phyloP scores from a whole-genome alignment of 2,113 vertebrate genomes.

The Pristiophorus japonicus region DNA sequence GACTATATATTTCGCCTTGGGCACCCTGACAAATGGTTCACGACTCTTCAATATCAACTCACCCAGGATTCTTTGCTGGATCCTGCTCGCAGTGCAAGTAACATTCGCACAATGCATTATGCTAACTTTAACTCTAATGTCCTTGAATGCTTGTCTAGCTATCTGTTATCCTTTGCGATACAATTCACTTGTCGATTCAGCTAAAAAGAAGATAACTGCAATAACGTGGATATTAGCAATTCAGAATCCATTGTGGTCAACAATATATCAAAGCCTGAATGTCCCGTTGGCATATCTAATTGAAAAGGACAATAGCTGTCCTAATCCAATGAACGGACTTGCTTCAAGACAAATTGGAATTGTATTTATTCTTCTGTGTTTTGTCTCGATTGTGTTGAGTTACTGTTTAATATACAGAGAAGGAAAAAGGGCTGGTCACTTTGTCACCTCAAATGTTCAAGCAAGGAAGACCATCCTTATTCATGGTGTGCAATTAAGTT shows the following conservation, averaged over 20 bases:
- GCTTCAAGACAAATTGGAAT: constrained; percentile 45
- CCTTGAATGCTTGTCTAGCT: constrained; percentile 47
- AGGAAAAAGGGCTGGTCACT: constrained; percentile 51
- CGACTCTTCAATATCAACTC: constrained; percentile 40
- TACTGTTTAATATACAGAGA: constrained; percentile 52
- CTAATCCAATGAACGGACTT: constrained; percentile 42
- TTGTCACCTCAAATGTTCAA: constrained; percentile 52
- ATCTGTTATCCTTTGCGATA: constrained; percentile 50
- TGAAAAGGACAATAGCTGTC: constrained; percentile 42
- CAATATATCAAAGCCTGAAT: constrained; percentile 42
- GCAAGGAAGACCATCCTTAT: constrained; percentile 51
- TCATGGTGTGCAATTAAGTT: constrained; percentile 51
- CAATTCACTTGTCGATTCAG: background rate
- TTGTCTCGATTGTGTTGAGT: constrained; percentile 45
- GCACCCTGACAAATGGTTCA: constrained; percentile 44
- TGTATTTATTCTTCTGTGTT: constrained; percentile 46
- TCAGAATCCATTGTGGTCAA: constrained; percentile 47
- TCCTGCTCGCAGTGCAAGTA: constrained; percentile 52
- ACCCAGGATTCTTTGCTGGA: constrained; percentile 46
- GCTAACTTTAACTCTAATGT: constrained; percentile 54
- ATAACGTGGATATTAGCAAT: constrained; percentile 43
- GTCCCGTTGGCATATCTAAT: constrained; percentile 38
- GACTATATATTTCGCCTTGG: constrained; percentile 48
- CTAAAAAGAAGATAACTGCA: constrained; percentile 42
- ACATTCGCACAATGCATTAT: constrained; percentile 49